A percentile compares a stretch with the other conserved stretches of the same genome.
phyloP scores from a whole-genome alignment of 2,888 invertebrate species.

The Melipona beecheii region DNA sequence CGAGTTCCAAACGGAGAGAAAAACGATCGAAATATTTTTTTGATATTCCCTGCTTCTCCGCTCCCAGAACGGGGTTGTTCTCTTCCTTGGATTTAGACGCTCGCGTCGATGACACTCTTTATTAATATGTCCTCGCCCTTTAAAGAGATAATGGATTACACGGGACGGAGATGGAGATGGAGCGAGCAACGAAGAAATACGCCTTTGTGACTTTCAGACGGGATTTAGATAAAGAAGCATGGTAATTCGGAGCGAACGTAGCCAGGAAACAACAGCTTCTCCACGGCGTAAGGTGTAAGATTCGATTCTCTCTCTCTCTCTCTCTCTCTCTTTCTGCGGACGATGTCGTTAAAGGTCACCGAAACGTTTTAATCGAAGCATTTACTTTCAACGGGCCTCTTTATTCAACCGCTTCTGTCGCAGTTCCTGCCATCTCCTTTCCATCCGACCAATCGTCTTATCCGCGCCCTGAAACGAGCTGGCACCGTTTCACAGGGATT shows the following conservation, averaged over 20 bases:
- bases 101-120: slow-evolving; percentile 23
- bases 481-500: slow-evolving; percentile 1
- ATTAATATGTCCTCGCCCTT: slow-evolving; percentile 46
- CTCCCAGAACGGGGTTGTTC: neutral
- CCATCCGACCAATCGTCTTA: neutral
- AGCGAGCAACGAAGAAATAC: slow-evolving; percentile 23
- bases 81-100: neutral
- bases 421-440: neutral
- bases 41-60: neutral
- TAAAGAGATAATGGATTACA: slow-evolving; percentile 47
- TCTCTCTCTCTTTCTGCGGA: neutral
- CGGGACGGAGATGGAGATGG: slow-evolving; percentile 10
- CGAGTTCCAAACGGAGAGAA: neutral
- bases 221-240: slow-evolving; percentile 47
- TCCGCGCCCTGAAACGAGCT: neutral
- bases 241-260: slow-evolving; percentile 38
- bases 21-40: neutral
- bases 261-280: slow-evolving; percentile 32
- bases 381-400: slow-evolving; percentile 31
- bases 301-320: slow-evolving; percentile 39
- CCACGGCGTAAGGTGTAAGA: slow-evolving; percentile 9
- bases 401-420: neutral
- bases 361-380: slow-evolving; percentile 48
- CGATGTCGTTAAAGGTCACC: slow-evolving; percentile 17
- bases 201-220: slow-evolving; percentile 9